phyloP scores from a whole-genome alignment of 23 tunicate genomes.

The Diplosoma virens region DNA sequence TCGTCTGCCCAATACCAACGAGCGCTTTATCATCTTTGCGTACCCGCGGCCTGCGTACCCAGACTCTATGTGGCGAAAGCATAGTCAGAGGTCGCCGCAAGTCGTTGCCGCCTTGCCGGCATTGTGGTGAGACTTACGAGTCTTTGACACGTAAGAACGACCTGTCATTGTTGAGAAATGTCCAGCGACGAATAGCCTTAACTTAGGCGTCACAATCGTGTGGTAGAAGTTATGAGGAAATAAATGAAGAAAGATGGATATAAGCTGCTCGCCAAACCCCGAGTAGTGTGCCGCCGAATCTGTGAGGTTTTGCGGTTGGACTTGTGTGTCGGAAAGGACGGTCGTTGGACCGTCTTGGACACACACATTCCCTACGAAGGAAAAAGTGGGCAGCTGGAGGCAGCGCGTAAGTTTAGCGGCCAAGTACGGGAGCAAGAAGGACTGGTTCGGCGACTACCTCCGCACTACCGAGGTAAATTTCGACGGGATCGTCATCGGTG shows the following conservation, averaged over 20 bases:
- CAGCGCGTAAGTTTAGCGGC: background rate
- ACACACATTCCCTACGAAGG: background rate
- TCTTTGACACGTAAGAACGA: background rate
- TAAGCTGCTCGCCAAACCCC: background rate
- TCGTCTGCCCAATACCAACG: background rate
- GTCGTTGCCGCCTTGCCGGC: slow-evolving; percentile 1
- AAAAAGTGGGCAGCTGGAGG: background rate
- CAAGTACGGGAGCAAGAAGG: background rate
- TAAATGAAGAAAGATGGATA: background rate
- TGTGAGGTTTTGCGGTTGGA: background rate
- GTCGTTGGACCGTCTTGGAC: background rate
- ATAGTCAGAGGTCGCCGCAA: background rate
- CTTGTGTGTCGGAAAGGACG: background rate
- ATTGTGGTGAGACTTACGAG: background rate
- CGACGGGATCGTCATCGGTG: slow-evolving; percentile 4
- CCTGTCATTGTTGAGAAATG: too few relatives aligned
- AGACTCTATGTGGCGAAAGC: slow-evolving; percentile 1
- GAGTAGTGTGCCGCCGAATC: background rate
- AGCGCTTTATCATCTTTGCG: background rate
- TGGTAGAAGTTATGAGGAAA: background rate
- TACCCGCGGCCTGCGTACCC: background rate
- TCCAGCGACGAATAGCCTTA: too few relatives aligned
- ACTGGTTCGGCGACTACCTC: background rate
- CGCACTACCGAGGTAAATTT: background rate
- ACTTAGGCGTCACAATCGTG: background rate